Evolutionary conservation across 2,113 vertebrate genomes (phyloP).

Genomic region (Aegotheles bennettii): DNA sequence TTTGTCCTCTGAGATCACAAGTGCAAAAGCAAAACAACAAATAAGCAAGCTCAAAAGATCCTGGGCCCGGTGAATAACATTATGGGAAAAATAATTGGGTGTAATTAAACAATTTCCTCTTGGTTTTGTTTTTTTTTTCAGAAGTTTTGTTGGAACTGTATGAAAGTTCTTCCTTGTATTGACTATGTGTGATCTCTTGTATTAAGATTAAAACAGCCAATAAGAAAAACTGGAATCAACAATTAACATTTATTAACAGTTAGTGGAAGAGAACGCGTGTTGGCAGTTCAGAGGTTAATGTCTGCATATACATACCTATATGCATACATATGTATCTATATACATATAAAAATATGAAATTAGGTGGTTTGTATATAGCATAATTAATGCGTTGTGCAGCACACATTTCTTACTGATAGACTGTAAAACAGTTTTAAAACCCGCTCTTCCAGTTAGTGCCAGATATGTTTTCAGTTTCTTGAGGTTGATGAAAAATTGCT

Average conservation of each 20-base stretch:
- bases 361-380: neutral
- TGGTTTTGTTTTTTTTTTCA: neutral
- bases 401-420: neutral
- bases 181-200: neutral
- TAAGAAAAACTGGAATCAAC: neutral
- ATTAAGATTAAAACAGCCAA: neutral
- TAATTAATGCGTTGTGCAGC: neutral
- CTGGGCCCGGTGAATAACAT: neutral
- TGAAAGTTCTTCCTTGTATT: neutral
- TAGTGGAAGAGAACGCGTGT: neutral
- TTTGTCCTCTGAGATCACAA: constrained; percentile 32
- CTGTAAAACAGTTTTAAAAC: neutral
- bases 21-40: constrained; percentile 18
- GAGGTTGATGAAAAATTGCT: neutral
- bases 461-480: neutral
- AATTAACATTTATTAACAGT: neutral
- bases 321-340: neutral
- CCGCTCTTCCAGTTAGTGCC: neutral
- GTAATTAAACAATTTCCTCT: neutral
- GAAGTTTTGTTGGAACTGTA: neutral
- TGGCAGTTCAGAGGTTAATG: neutral
- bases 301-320: neutral
- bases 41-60: neutral
- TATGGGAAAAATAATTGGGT: neutral
- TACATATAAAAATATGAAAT: neutral